Conservation (phyloP, 2,888 invertebrate species). For the Andrena haemorrhoa region DNA sequence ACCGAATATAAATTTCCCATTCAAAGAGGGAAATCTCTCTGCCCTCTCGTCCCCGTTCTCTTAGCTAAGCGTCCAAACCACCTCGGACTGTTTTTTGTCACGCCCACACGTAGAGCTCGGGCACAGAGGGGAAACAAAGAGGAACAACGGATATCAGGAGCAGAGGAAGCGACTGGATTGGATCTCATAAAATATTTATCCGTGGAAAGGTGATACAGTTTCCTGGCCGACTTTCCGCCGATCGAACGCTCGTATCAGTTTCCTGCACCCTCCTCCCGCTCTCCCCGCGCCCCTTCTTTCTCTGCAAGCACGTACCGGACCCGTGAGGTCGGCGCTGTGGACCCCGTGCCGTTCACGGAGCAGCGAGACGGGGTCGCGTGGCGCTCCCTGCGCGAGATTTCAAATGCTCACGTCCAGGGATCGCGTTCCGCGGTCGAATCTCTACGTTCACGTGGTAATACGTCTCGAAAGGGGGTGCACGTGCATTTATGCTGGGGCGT, state of each 20-base stretch:
- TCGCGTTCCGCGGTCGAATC: not conserved
- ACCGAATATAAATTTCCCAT: constrained; percentile 23
- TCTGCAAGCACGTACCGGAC: constrained; percentile 43
- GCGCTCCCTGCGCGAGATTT: constrained; percentile 37
- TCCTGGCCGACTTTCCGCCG: constrained; percentile 56
- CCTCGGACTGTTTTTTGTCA: not conserved
- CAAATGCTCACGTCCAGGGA: constrained; percentile 32
- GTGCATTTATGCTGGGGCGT: constrained; percentile 10
- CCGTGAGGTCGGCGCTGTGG: constrained; percentile 37
- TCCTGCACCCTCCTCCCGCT: constrained; percentile 16
- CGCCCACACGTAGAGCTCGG: not conserved
- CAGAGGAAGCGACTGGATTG: constrained; percentile 42
- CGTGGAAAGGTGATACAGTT: constrained; percentile 60
- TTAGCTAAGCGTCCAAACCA: not conserved
- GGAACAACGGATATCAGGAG: constrained; percentile 1
- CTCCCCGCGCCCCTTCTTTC: not conserved
- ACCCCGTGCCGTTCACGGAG: constrained; percentile 42
- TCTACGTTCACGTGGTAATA: constrained; percentile 8
- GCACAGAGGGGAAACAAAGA: constrained; percentile 10
- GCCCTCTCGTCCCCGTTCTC: not conserved
- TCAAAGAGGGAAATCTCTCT: not conserved
- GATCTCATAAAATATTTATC: constrained; percentile 66
- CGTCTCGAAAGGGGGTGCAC: constrained; percentile 12
- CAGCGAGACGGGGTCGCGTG: not conserved
- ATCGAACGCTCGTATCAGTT: constrained; percentile 50